phyloP scores from a whole-genome alignment of 2,797 vertebrate species.

The Pipistrellus pipistrellus region DNA sequence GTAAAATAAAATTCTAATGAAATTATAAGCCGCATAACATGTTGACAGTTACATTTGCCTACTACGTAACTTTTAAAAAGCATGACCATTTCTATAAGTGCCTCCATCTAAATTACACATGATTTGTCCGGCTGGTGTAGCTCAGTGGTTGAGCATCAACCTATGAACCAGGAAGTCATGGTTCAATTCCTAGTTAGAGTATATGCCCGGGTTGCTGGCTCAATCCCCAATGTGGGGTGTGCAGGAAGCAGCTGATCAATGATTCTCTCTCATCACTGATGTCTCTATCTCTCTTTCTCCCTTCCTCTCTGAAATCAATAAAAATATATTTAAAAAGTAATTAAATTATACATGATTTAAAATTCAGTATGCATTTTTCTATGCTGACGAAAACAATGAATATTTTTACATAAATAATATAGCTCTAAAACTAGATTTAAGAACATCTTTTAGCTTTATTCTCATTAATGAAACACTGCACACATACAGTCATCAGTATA shows the following conservation, averaged over 20 bases:
- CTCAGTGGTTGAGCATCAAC: no score
- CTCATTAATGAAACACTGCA: constrained; percentile 32
- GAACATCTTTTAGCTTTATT: constrained; percentile 28
- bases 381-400: not conserved
- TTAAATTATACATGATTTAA: not conserved
- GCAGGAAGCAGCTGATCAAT: no score
- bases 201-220: no score
- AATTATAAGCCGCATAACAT: not conserved
- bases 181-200: no score
- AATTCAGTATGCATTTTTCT: not conserved
- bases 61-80: not conserved
- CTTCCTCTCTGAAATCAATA: no score
- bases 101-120: not conserved
- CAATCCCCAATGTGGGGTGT: no score
- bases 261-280: no score
- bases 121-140: not conserved
- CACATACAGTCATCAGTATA: not conserved
- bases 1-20: constrained; percentile 23
- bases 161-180: no score
- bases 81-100: constrained; percentile 45
- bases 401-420: constrained; percentile 13
- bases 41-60: not conserved
- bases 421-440: constrained; percentile 44
- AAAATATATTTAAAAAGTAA: no score
- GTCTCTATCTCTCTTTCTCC: no score